Percentiles rank a stretch among this genome's conserved stretches.
Conservation (phyloP, 1,140 invertebrate genomes). For the Triops cancriformis region DNA sequence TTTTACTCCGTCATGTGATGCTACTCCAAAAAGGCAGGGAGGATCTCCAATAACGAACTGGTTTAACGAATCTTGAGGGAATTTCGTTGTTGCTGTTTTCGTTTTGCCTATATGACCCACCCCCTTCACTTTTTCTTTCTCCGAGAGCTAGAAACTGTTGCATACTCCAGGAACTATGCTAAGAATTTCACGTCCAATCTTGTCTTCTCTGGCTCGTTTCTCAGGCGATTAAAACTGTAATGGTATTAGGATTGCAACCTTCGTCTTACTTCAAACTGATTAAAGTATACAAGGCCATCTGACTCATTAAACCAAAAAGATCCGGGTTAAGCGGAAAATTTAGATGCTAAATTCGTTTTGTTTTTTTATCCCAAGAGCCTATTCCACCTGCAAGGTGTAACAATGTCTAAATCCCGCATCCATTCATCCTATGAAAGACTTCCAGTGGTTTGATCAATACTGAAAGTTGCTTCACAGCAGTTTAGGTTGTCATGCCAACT, state of each 20-base stretch:
- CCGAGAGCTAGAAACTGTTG: neutral
- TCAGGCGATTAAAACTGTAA: neutral
- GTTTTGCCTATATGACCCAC: neutral
- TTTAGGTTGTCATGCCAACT: neutral
- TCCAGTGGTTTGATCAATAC: constrained; percentile 2
- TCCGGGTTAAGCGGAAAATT: neutral
- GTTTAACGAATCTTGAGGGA: neutral
- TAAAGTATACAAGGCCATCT: neutral
- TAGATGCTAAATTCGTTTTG: neutral
- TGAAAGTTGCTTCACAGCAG: neutral
- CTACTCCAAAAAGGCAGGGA: neutral
- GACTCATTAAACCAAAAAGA: neutral
- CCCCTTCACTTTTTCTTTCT: neutral
- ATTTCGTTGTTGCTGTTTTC: neutral
- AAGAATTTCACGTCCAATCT: neutral
- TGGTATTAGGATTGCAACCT: neutral
- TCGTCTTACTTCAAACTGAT: neutral
- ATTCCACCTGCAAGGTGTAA: neutral
- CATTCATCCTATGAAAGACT: neutral
- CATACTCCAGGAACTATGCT: neutral
- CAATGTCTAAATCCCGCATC: neutral
- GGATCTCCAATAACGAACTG: neutral
- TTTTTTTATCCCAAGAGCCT: neutral
- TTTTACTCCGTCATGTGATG: neutral
- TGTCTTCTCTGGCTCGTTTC: neutral